These are phyloP conservation scores for Pocillopora grandis DNA, from an alignment of 92 coral and sea anemone species.

Conservation along the genomic window DNA sequence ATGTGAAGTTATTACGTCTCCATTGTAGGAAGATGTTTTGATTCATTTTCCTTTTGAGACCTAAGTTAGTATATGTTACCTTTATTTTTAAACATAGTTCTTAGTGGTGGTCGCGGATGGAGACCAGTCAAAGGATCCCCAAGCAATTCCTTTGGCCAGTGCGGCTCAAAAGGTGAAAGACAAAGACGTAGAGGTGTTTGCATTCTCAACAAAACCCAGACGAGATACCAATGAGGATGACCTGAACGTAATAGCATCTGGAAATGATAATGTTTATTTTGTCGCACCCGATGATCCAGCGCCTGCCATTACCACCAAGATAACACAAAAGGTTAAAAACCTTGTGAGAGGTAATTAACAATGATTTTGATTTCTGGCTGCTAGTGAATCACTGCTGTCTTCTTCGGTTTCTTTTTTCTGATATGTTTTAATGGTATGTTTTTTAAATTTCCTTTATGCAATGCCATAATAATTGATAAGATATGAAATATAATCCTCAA, in stretches of 20 bases:
- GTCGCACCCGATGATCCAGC: constrained; percentile 21
- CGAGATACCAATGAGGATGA: constrained; percentile 58
- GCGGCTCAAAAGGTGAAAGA: constrained; percentile 59
- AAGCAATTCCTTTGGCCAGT: constrained; percentile 40
- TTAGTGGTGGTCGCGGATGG: constrained; percentile 66
- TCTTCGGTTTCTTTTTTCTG: too few species aligned
- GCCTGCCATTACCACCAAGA: constrained; percentile 25
- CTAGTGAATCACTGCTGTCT: too few species aligned
- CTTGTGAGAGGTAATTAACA: constrained; percentile 41
- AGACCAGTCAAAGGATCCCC: constrained; percentile 63
- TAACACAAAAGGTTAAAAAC: constrained; percentile 26
- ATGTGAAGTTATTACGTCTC: background rate
- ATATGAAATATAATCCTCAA: too few species aligned
- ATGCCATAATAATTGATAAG: too few species aligned
- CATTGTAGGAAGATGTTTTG: background rate
- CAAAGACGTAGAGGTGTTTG: constrained; percentile 60
- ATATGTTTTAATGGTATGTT: too few species aligned
- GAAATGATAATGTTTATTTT: constrained; percentile 54
- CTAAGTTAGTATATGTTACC: background rate
- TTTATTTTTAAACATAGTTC: constrained; percentile 37
- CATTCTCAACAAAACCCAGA: constrained; percentile 53
- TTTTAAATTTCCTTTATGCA: too few species aligned
- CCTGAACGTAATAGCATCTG: constrained; percentile 55
- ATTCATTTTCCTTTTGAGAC: background rate
- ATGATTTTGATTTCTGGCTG: too few species aligned